These are phyloP conservation scores for Eufriesea mexicana DNA, from an alignment of 1,140 invertebrate species.

Conservation along the genomic window DNA sequence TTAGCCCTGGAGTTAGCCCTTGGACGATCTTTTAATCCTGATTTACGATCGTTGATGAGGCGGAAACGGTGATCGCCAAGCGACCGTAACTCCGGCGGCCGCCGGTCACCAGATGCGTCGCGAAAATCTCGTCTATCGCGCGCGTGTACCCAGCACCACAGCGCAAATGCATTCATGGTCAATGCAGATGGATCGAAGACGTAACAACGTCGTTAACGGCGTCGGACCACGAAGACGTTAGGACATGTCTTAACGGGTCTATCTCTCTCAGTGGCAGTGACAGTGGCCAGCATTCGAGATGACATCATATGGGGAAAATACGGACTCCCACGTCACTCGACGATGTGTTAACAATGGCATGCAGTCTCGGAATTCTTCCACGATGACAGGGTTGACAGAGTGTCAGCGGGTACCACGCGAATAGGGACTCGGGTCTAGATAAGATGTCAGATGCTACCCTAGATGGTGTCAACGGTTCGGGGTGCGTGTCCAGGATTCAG, in stretches of 20 bases:
- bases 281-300: slow-evolving; percentile 33
- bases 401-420: too few relatives aligned
- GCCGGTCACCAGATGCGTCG: slow-evolving; percentile 51
- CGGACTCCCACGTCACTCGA: slow-evolving; percentile 46
- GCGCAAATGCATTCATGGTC: slow-evolving; percentile 43
- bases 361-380: background rate
- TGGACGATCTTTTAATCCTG: slow-evolving; percentile 64
- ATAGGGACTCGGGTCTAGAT: too few relatives aligned
- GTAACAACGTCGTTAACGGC: slow-evolving; percentile 70
- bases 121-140: background rate
- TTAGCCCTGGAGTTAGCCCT: slow-evolving; percentile 31
- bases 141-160: background rate
- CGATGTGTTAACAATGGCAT: slow-evolving; percentile 41
- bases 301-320: slow-evolving; percentile 63
- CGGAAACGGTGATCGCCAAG: slow-evolving; percentile 57
- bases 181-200: slow-evolving; percentile 53
- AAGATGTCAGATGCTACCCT: too few relatives aligned
- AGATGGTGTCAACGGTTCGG: too few relatives aligned
- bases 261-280: slow-evolving; percentile 38
- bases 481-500: too few relatives aligned
- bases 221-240: slow-evolving; percentile 59
- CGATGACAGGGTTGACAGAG: too few relatives aligned
- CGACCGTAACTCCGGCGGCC: slow-evolving; percentile 37
- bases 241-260: slow-evolving; percentile 52
- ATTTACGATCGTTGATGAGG: slow-evolving; percentile 66